phyloP scores from a whole-genome alignment of 2,888 invertebrate genomes.

The Venusia cambrica region DNA sequence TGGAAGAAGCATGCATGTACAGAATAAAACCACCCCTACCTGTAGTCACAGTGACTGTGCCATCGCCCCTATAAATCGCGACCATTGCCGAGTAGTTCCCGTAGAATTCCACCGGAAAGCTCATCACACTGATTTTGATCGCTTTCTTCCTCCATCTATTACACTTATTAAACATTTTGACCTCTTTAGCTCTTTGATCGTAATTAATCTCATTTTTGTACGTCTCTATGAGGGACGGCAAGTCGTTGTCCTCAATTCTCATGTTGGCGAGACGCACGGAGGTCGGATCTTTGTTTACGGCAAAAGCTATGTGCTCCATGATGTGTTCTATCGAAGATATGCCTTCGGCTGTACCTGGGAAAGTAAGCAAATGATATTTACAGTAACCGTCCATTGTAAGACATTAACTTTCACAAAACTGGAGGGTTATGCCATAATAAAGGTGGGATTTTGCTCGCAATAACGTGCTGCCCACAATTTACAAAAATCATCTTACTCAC shows the following conservation, averaged over 20 bases:
- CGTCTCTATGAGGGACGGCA: slow-evolving; percentile 77
- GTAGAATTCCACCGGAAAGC: slow-evolving; percentile 79
- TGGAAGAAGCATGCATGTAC: too few species aligned
- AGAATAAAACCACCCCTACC: too few species aligned
- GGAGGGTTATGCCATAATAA: too few species aligned
- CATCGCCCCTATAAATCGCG: slow-evolving; percentile 85
- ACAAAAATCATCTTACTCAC: too few species aligned
- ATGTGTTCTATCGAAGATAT: slow-evolving; percentile 82
- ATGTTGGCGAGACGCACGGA: slow-evolving; percentile 82
- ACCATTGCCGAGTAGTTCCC: slow-evolving; percentile 83
- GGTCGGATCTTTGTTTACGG: slow-evolving; percentile 78
- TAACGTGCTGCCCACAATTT: too few species aligned
- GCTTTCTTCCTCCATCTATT: slow-evolving; percentile 90
- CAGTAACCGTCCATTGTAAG: too few species aligned
- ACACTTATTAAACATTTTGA: slow-evolving; percentile 80
- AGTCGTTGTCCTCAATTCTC: slow-evolving; percentile 57
- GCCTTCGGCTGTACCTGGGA: slow-evolving; percentile 79
- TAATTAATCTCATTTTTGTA: slow-evolving; percentile 78
- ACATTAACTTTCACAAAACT: too few species aligned
- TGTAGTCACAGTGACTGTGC: slow-evolving; percentile 85
- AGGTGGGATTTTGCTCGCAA: too few species aligned
- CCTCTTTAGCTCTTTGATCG: slow-evolving; percentile 66
- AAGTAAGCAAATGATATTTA: too few species aligned
- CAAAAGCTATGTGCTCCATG: slow-evolving; percentile 85
- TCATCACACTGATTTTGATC: slow-evolving; percentile 83